phyloP scores from a whole-genome alignment of 2,797 vertebrate genomes.

The Momotus momota region DNA sequence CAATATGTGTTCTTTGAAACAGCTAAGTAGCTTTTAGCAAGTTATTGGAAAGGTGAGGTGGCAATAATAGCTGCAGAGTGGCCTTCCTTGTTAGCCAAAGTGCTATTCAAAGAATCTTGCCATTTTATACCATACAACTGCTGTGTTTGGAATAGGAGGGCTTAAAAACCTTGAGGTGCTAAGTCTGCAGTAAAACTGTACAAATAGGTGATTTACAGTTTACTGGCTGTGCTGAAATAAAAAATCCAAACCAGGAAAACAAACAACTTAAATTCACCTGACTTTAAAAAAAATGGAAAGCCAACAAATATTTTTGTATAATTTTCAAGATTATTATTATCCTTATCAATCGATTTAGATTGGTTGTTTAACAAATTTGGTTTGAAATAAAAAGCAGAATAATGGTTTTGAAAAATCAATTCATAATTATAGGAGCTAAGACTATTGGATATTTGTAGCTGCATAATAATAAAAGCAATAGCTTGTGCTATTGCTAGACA shows the following conservation, averaged over 20 bases:
- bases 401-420: neutral
- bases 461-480: neutral
- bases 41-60: conserved; percentile 6
- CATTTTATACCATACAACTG: neutral
- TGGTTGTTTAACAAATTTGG: neutral
- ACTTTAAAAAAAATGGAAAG: neutral
- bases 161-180: conserved; percentile 7
- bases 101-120: neutral
- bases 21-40: conserved; percentile 46
- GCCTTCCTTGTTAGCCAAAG: neutral
- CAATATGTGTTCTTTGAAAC: neutral
- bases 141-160: neutral
- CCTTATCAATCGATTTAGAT: neutral
- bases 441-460: neutral
- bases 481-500: fast-evolving
- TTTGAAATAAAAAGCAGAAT: neutral
- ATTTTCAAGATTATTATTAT: neutral
- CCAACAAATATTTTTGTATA: neutral
- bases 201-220: neutral
- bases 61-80: neutral
- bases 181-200: neutral
- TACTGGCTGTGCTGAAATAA: neutral
- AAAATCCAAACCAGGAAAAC: neutral
- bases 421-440: neutral
- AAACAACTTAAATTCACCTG: neutral